phyloP scores from a whole-genome alignment of 2,888 invertebrate species.

The Phania funesta region DNA sequence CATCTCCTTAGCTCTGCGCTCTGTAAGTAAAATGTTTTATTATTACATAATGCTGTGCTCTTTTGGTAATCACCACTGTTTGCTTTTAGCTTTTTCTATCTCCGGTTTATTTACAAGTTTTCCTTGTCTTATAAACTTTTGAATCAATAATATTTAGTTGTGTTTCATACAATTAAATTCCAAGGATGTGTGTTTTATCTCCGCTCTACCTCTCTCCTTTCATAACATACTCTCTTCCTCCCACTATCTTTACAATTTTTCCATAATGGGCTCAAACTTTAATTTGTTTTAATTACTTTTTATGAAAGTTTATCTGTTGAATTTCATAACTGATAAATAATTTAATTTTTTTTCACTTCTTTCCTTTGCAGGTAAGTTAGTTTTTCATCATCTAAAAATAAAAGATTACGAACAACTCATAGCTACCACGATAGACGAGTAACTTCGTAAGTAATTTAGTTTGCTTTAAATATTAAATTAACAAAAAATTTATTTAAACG shows the following conservation, averaged over 20 bases:
- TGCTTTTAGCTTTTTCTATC: conserved; percentile 12
- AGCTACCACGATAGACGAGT: not conserved
- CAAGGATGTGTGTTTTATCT: conserved; percentile 32
- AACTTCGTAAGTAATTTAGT: not conserved
- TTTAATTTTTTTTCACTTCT: conserved; percentile 35
- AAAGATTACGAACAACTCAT: not conserved
- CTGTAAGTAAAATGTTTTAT: too few species aligned
- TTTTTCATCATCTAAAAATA: conserved; percentile 15
- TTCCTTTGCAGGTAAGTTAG: conserved; percentile 58
- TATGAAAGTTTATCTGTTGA: conserved; percentile 37
- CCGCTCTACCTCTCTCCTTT: not conserved
- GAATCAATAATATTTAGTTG: conserved; percentile 54
- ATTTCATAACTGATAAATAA: conserved; percentile 58
- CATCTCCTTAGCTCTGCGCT: too few species aligned
- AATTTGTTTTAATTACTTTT: conserved; percentile 64
- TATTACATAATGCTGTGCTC: not conserved
- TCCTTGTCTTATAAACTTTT: conserved; percentile 35
- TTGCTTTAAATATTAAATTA: not conserved
- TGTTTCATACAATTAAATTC: conserved; percentile 43
- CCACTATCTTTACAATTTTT: not conserved
- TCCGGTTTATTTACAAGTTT: conserved; percentile 23
- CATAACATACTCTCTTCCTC: not conserved
- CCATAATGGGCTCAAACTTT: conserved; percentile 28
- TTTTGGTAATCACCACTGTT: not conserved
- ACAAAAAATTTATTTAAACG: not conserved